Conservation (phyloP, 2,113 vertebrate species). For the Rhipidura dahli region DNA sequence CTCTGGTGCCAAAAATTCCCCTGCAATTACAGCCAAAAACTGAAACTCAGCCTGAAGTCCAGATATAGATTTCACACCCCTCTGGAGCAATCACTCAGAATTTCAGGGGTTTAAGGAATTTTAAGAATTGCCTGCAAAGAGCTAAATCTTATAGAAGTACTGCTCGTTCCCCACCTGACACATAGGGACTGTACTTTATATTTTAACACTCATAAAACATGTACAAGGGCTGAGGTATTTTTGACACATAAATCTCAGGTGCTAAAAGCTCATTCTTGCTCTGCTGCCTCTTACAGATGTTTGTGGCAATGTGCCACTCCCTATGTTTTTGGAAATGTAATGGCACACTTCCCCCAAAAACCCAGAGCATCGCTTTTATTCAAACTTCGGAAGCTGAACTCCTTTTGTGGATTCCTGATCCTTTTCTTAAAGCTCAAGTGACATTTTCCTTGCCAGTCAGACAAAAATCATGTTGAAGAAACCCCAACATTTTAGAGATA, state of each 20-base stretch:
- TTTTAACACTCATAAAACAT: constrained; percentile 63
- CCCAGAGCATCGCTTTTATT: not conserved
- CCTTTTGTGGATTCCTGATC: not conserved
- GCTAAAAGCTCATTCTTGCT: constrained; percentile 47
- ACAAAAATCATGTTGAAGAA: not conserved
- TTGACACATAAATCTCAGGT: constrained; percentile 49
- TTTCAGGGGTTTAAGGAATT: not conserved
- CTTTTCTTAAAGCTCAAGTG: not conserved
- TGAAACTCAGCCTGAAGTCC: not conserved
- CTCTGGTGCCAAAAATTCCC: not conserved
- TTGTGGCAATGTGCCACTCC: not conserved
- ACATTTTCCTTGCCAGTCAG: not conserved
- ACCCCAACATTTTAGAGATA: not conserved
- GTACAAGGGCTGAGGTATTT: constrained; percentile 32
- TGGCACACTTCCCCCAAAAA: not conserved
- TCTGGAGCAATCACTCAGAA: not conserved
- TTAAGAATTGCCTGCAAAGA: not conserved
- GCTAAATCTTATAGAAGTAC: constrained; percentile 48
- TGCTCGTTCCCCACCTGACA: not conserved
- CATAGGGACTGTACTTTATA: constrained; percentile 20
- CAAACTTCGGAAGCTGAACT: not conserved
- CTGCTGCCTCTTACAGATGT: constrained; percentile 7
- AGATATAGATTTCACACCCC: not conserved
- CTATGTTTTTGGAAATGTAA: not conserved
- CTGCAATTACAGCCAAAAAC: not conserved